Evolutionary conservation across 2,888 invertebrate species (phyloP).

Genomic region (Idaea dimidiata): DNA sequence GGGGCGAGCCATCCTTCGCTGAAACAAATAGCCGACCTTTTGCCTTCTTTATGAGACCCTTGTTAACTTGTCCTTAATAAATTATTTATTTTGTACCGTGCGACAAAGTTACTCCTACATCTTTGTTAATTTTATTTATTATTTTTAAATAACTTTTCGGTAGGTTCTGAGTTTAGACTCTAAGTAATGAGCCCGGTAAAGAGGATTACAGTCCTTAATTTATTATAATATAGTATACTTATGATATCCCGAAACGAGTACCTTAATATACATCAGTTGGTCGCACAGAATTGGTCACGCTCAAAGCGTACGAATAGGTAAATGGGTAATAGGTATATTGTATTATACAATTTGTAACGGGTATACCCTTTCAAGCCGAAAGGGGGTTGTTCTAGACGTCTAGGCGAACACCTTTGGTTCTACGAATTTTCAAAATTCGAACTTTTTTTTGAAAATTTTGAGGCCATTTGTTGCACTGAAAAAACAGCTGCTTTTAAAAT

Average conservation of each 20-base stretch:
- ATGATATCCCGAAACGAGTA: background rate
- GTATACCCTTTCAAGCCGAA: too few relatives aligned
- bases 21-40: conserved; percentile 79
- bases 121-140: conserved; percentile 68
- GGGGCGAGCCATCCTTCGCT: conserved; percentile 67
- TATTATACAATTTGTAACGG: too few relatives aligned
- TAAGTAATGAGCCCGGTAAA: background rate
- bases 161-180: background rate
- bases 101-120: conserved; percentile 52
- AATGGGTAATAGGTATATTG: background rate
- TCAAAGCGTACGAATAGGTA: background rate
- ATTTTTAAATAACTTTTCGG: conserved; percentile 53
- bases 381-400: too few relatives aligned
- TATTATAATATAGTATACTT: background rate
- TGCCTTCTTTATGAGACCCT: conserved; percentile 80
- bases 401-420: too few relatives aligned
- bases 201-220: background rate
- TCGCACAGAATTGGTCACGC: background rate
- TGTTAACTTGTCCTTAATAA: conserved; percentile 80
- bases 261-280: background rate
- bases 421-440: too few relatives aligned
- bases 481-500: too few relatives aligned
- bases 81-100: conserved; percentile 72
- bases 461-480: too few relatives aligned
- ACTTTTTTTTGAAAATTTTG: too few relatives aligned